phyloP scores from a whole-genome alignment of 2,113 vertebrate species.

The Mionectes macconnelli region DNA sequence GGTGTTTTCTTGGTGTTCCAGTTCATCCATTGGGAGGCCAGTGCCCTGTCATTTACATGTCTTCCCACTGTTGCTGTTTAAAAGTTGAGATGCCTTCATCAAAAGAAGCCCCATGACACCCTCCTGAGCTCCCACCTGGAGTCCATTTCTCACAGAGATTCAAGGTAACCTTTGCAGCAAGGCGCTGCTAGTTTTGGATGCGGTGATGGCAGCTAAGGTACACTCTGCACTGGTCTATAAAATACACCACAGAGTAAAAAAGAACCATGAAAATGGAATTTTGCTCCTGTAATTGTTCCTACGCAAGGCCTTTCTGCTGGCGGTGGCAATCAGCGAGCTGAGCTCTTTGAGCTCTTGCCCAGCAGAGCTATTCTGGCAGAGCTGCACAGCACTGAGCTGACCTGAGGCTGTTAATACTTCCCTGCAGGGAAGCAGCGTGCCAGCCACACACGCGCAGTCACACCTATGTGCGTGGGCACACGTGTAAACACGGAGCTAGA shows the following conservation, averaged over 20 bases:
- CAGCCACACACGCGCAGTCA: not conserved
- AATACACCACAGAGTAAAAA: not conserved
- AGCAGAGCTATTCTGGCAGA: not conserved
- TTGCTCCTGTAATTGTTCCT: not conserved
- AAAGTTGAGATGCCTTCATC: not conserved
- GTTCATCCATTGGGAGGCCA: not conserved
- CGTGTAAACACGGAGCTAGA: not conserved
- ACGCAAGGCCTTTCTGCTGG: not conserved
- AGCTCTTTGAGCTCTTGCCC: constrained; percentile 43
- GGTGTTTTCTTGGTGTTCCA: not conserved
- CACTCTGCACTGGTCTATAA: not conserved
- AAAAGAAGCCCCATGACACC: not conserved
- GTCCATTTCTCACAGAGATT: not conserved
- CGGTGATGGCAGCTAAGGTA: not conserved
- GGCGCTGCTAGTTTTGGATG: not conserved
- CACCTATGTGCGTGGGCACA: not conserved
- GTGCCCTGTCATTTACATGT: not conserved
- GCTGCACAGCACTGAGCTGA: not conserved
- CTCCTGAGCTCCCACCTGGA: not conserved
- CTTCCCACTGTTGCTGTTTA: not conserved
- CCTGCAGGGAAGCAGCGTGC: not conserved
- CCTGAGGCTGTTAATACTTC: not conserved
- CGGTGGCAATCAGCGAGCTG: not conserved
- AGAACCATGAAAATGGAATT: constrained; percentile 13
- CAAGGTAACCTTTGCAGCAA: not conserved